These are phyloP conservation scores for Gonatopus flavifemur DNA, from an alignment of 1,140 invertebrate species.

Conservation along the genomic window DNA sequence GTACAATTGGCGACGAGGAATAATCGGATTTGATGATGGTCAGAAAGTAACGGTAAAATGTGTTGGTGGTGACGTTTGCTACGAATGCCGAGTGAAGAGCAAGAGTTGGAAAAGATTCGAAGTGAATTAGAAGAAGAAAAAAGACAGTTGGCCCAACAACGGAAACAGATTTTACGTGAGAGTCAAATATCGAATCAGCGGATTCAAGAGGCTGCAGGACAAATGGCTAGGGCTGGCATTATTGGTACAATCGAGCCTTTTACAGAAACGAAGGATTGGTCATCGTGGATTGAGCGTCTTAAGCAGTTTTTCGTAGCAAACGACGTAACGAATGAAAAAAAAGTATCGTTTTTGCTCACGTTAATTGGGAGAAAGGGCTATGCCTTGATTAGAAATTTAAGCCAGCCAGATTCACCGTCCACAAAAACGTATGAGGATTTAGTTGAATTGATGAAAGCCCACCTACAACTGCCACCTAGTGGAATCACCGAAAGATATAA, in stretches of 20 bases:
- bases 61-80: neutral
- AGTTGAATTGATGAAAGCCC: conserved; percentile 7
- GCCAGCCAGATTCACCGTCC: conserved; percentile 10
- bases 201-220: neutral
- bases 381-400: conserved; percentile 19
- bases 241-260: conserved; percentile 14
- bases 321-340: neutral
- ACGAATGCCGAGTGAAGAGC: neutral
- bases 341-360: conserved; percentile 14
- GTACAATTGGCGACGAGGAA: neutral
- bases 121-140: neutral
- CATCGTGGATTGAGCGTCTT: conserved; percentile 14
- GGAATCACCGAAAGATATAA: conserved; percentile 19
- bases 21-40: neutral
- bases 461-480: conserved; percentile 17
- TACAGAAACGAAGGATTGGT: conserved; percentile 11
- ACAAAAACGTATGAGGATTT: neutral
- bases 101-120: neutral
- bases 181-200: neutral
- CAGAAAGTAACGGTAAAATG: neutral
- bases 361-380: conserved; percentile 22
- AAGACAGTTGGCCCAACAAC: neutral
- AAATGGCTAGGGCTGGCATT: neutral
- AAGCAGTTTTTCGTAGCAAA: conserved; percentile 14
- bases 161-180: neutral